These are phyloP conservation scores for human (Homo sapiens) DNA, from an alignment of 2,113 vertebrate genomes.

Conservation along the genomic window DNA sequence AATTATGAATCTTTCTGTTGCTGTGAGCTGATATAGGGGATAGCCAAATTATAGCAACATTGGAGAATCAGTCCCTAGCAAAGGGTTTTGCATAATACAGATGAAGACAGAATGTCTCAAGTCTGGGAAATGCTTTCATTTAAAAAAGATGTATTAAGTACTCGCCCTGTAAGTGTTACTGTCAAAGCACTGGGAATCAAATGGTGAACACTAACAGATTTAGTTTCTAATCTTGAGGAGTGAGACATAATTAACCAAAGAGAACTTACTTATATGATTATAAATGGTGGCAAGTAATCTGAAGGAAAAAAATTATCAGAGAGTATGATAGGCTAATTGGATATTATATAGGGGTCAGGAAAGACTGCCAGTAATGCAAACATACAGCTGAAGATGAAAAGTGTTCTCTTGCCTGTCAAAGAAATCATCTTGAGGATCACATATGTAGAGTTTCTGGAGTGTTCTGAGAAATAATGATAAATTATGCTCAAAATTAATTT, in stretches of 20 bases:
- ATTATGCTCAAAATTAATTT: background rate
- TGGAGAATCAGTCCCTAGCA: background rate
- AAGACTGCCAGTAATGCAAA: background rate
- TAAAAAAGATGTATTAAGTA: background rate
- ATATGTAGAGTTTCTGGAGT: background rate
- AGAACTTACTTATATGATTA: background rate
- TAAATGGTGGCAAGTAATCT: background rate
- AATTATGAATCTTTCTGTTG: slow-evolving; percentile 5
- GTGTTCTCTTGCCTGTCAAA: background rate
- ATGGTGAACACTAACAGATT: background rate
- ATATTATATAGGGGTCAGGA: background rate
- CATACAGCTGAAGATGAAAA: background rate
- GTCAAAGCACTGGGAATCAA: background rate
- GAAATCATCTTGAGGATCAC: background rate
- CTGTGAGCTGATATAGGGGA: background rate
- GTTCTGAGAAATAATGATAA: background rate
- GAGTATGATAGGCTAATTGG: background rate
- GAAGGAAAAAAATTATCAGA: background rate
- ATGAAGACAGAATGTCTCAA: background rate
- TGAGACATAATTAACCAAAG: background rate
- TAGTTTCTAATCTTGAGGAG: background rate
- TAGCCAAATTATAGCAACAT: background rate
- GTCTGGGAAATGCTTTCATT: background rate
- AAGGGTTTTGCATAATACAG: background rate
- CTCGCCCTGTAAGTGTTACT: background rate